Percentiles rank a stretch among this genome's conserved stretches.
These are phyloP conservation scores for Eurystomus gularis DNA, from an alignment of 2,113 vertebrate species.

Conservation along the genomic window DNA sequence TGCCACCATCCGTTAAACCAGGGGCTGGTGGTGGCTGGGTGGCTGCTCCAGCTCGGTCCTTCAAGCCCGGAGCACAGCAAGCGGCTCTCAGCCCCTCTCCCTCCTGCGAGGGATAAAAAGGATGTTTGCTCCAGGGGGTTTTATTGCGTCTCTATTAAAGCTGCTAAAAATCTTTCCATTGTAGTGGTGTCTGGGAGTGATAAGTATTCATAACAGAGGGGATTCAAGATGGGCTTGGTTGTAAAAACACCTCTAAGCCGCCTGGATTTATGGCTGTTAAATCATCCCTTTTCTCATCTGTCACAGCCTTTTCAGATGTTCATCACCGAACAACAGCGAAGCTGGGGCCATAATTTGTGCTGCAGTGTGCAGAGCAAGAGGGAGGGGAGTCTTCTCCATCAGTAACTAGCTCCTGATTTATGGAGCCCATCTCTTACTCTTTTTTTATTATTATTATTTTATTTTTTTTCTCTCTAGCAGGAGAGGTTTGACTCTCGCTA, in stretches of 20 bases:
- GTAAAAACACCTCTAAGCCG: constrained; percentile 54
- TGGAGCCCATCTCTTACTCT: neutral
- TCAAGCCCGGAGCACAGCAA: accelerated
- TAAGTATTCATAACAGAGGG: constrained; percentile 44
- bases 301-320: constrained; percentile 23
- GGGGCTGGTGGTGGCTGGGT: neutral
- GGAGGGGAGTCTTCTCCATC: neutral
- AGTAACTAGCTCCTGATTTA: constrained; percentile 8
- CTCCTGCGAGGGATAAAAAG: neutral
- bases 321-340: neutral
- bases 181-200: constrained; percentile 27
- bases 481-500: neutral
- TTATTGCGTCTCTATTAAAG: constrained; percentile 4
- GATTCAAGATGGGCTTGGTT: constrained; percentile 27
- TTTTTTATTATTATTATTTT: neutral
- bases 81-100: neutral
- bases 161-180: constrained; percentile 11
- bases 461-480: accelerated
- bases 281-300: constrained; percentile 33
- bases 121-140: neutral
- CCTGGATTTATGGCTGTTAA: constrained; percentile 57
- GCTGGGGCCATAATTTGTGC: neutral
- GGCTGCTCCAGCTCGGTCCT: neutral
- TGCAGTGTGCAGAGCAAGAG: neutral
- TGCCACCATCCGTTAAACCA: neutral